Evolutionary conservation across 2,113 vertebrate genomes (phyloP), one percentile per base, ranked within the genome.

Genomic region (Dolichallabes microphthalmus): DNA sequence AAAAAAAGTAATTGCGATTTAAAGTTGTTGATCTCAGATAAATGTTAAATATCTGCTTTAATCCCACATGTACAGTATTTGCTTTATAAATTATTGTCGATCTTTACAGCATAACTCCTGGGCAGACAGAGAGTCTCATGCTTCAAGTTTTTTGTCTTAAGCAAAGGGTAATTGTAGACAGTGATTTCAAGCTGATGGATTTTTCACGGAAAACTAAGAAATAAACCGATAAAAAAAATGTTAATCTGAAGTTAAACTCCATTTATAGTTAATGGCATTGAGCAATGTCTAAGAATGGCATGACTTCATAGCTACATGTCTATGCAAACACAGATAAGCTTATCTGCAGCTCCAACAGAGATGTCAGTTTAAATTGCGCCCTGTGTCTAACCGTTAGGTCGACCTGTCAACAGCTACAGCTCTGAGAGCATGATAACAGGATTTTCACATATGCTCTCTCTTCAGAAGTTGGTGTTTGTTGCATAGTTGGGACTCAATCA

Each of bases 301-400:
- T 76, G 82, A 85, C 25, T 57, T 85, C 64, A 80, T 73, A 80
- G 64, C 32, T 14, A 58, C 32, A 45, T 79, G 35, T 9, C 83
- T 69, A 69, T 19, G 60, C 84, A 85, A 80, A 80, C 61, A 60
- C 12, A 85, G 77, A 73, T 80, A 73, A 61, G 52, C 77, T 80
- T 85, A 80, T 85, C 84, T 80, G 55, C 9, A 60, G 14, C 50
- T 61, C 63, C 32, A 57, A 80, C 35, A 68, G 15, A 45, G 35
- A 58, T 71, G 63, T 45, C 77, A 57, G 11, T 80, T 73, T 80
- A 85, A 85, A 85, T 71, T 0, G 11, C 60, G 2, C 32, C 32
- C 52, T 52, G 76, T 85, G 32, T 85, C 76, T 71, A 27, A 79
- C 61, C n/a, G 39, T 76, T 53, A 30, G 19, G 19, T 19, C 20